Evolutionary conservation across 2,113 vertebrate species (phyloP).

Genomic region (Rana temporaria): DNA sequence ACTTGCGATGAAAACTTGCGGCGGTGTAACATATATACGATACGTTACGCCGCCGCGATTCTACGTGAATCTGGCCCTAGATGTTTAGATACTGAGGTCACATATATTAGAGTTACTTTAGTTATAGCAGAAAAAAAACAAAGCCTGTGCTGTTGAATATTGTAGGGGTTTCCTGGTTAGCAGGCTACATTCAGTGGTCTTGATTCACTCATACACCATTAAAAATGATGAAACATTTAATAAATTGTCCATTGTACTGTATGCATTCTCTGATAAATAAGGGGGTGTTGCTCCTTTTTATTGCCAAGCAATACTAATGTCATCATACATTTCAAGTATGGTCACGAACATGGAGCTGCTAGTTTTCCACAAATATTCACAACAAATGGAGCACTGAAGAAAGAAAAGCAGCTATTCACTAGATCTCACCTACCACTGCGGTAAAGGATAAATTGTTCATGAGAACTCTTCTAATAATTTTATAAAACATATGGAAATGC

Average conservation of each 20-base stretch:
- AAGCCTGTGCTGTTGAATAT: not conserved
- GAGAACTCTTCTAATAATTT: no score
- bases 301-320: slow-evolving; percentile 42
- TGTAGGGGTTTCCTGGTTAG: no score
- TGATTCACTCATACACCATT: not conserved
- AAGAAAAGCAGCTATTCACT: not conserved
- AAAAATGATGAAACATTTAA: not conserved
- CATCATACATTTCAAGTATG: slow-evolving; percentile 35
- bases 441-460: no score
- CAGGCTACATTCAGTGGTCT: no score
- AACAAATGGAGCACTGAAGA: not conserved
- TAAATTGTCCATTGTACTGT: slow-evolving; percentile 46
- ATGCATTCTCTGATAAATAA: slow-evolving; percentile 25
- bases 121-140: not conserved
- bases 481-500: no score
- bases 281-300: slow-evolving; percentile 15
- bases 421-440: not conserved
- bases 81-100: no score
- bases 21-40: no score
- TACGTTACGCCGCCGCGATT: no score
- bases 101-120: not conserved
- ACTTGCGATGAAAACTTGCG: no score
- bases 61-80: no score
- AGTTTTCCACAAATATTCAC: slow-evolving; percentile 26
- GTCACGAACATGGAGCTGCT: slow-evolving; percentile 14